phyloP scores from a whole-genome alignment of 2,888 invertebrate genomes.

The Pollenia labialis region DNA sequence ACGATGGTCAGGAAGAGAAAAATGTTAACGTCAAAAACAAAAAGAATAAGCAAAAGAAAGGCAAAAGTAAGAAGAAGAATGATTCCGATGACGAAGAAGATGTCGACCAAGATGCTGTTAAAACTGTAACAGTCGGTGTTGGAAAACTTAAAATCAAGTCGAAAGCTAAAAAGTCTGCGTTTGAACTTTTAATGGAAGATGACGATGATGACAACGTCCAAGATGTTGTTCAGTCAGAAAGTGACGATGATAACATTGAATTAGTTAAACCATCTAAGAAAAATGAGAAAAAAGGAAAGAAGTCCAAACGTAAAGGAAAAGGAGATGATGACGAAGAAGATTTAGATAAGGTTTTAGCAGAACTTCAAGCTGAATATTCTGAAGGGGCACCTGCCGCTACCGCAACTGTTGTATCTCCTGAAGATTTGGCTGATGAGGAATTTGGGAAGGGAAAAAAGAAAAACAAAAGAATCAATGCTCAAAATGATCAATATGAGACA shows the following conservation, averaged over 20 bases:
- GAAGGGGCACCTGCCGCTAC: conserved; percentile 86
- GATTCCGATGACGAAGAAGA: conserved; percentile 85
- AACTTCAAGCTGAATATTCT: conserved; percentile 91
- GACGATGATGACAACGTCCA: conserved; percentile 83
- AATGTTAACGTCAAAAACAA: conserved; percentile 84
- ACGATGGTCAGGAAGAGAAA: conserved; percentile 75
- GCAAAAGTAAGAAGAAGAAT: conserved; percentile 78
- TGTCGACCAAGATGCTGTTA: conserved; percentile 74
- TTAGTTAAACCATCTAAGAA: conserved; percentile 85
- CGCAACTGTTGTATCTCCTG: conserved; percentile 76
- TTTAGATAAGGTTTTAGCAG: conserved; percentile 92
- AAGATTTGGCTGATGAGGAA: conserved; percentile 83
- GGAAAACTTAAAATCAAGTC: conserved; percentile 86
- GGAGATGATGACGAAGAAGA: conserved; percentile 89
- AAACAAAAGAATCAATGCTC: conserved; percentile 76
- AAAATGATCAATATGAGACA: conserved; percentile 66
- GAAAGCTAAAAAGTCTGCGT: conserved; percentile 86
- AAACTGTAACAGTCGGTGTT: conserved; percentile 84
- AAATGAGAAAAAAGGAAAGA: conserved; percentile 87
- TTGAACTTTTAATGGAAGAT: conserved; percentile 89
- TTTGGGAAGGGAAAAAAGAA: conserved; percentile 79
- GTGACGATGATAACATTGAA: conserved; percentile 82
- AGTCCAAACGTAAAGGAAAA: conserved; percentile 89
- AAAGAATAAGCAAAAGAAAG: conserved; percentile 80
- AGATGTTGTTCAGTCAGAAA: conserved; percentile 65